Conservation (phyloP, 2,888 invertebrate genomes). For the Drosophila pseudotalamancana region DNA sequence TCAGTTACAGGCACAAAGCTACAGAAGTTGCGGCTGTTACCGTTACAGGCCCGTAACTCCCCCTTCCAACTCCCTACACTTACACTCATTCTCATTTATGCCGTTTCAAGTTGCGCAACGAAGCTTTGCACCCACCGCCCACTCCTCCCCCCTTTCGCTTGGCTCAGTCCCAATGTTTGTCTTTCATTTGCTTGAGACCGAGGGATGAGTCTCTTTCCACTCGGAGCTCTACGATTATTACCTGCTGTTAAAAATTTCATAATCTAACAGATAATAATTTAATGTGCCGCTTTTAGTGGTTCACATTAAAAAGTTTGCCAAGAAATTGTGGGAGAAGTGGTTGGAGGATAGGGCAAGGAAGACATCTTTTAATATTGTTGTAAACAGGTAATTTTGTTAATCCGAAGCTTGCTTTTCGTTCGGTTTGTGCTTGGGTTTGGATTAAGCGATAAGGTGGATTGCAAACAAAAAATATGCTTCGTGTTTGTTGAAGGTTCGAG, state of each 20-base stretch:
- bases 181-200: constrained; percentile 58
- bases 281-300: constrained; percentile 75
- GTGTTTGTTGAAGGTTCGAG: no score
- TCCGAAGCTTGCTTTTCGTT: constrained; percentile 5
- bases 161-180: constrained; percentile 61
- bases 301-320: constrained; percentile 74
- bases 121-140: constrained; percentile 44
- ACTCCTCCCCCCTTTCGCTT: background rate
- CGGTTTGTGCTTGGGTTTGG: background rate
- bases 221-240: constrained; percentile 79
- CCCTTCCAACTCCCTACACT: background rate
- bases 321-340: constrained; percentile 31
- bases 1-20: constrained; percentile 58
- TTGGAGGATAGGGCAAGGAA: background rate
- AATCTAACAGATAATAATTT: constrained; percentile 80
- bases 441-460: background rate
- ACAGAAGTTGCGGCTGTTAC: constrained; percentile 46
- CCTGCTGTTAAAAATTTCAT: constrained; percentile 79
- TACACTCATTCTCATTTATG: constrained; percentile 64
- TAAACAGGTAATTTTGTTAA: constrained; percentile 77
- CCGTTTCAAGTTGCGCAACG: constrained; percentile 79
- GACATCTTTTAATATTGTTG: constrained; percentile 53
- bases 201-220: background rate
- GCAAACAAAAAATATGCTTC: no score
- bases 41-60: constrained; percentile 48